These are phyloP conservation scores for Choristoneura rosaceana DNA, from an alignment of 2,888 invertebrate species.

Conservation along the genomic window DNA sequence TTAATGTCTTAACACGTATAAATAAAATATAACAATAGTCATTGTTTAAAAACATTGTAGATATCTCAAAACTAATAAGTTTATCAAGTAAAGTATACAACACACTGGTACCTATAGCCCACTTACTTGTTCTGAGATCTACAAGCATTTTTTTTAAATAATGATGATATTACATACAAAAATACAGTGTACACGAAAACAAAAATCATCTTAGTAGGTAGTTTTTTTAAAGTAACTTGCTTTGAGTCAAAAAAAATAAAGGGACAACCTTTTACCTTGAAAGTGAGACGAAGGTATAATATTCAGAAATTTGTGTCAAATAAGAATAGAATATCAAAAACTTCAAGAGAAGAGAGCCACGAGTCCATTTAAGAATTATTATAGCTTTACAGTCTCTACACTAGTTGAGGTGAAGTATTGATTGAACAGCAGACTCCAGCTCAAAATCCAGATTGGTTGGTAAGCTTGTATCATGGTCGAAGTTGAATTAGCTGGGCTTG, in stretches of 20 bases:
- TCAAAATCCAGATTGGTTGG: slow-evolving; percentile 60
- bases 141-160: too few relatives aligned
- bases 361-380: slow-evolving; percentile 8
- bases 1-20: slow-evolving; percentile 5
- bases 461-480: slow-evolving; percentile 54
- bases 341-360: slow-evolving; percentile 8
- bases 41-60: neutral
- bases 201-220: too few relatives aligned
- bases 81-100: neutral
- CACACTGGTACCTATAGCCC: too few relatives aligned
- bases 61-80: too few relatives aligned
- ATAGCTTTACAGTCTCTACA: slow-evolving; percentile 12
- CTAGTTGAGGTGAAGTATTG: slow-evolving; percentile 45
- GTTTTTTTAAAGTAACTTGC: neutral
- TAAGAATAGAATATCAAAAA: slow-evolving; percentile 26
- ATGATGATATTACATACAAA: neutral
- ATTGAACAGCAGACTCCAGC: slow-evolving; percentile 57
- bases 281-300: slow-evolving; percentile 67
- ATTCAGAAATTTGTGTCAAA: slow-evolving; percentile 18
- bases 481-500: slow-evolving; percentile 66
- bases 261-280: slow-evolving; percentile 74
- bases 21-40: neutral
- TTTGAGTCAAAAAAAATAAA: slow-evolving; percentile 46
- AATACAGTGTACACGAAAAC: neutral
- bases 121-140: too few relatives aligned